Percentiles rank a stretch among this genome's conserved stretches.
These are phyloP conservation scores for Tanypteryx hageni DNA, from an alignment of 2,888 invertebrate genomes.

Conservation along the genomic window DNA sequence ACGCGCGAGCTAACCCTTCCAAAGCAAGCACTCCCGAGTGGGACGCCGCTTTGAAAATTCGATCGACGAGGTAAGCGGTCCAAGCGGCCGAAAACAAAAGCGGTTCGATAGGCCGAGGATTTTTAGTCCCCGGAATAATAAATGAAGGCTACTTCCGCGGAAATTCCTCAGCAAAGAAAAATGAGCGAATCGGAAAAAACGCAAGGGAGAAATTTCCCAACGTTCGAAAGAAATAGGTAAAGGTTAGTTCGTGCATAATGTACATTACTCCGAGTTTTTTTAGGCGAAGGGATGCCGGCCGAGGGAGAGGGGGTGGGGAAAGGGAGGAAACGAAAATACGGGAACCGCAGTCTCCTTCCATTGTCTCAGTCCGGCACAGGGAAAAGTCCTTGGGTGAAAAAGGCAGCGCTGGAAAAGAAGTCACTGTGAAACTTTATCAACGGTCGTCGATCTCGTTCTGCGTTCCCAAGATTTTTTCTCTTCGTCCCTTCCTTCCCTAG, in stretches of 20 bases:
- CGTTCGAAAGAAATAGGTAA: slow-evolving; percentile 52
- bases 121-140: not conserved
- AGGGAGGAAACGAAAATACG: not conserved
- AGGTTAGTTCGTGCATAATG: slow-evolving; percentile 63
- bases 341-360: slow-evolving; percentile 32
- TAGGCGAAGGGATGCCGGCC: slow-evolving; percentile 4
- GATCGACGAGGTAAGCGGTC: not conserved
- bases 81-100: not conserved
- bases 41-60: no score
- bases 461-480: not conserved
- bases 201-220: slow-evolving; percentile 24
- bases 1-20: no score
- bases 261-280: slow-evolving; percentile 55
- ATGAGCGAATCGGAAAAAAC: not conserved
- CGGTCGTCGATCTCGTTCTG: slow-evolving; percentile 22
- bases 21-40: no score
- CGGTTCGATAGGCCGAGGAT: not conserved
- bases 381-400: slow-evolving; percentile 49
- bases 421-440: slow-evolving; percentile 59
- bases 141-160: slow-evolving; percentile 27
- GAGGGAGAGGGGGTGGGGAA: not conserved
- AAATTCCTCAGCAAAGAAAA: not conserved
- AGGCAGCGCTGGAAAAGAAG: slow-evolving; percentile 34
- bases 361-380: slow-evolving; percentile 27
- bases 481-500: not conserved